A percentile compares a stretch with the other conserved stretches of the same genome.
Evolutionary conservation across 2,113 vertebrate genomes (phyloP).

Genomic region (Sphyrna mokarran): DNA sequence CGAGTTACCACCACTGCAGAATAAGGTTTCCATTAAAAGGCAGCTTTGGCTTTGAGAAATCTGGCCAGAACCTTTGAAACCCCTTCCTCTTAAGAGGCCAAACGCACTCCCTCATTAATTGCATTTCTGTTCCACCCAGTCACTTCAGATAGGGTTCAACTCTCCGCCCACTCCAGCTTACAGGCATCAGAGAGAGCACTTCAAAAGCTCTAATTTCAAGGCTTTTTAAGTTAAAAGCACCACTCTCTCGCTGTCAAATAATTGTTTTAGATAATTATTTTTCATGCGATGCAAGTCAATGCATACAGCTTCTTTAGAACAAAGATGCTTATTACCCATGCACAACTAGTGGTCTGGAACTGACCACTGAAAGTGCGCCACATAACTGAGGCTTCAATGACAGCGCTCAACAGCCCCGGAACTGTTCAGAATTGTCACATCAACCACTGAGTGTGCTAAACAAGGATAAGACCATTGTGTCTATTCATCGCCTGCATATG

Average conservation of each 20-base stretch:
- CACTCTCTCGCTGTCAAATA: not conserved
- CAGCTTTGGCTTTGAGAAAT: not conserved
- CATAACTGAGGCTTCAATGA: not conserved
- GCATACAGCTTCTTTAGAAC: not conserved
- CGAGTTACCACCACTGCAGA: not conserved
- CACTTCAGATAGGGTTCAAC: not conserved
- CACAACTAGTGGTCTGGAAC: not conserved
- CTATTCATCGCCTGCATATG: not conserved
- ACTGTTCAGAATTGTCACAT: not conserved
- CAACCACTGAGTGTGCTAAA: not conserved
- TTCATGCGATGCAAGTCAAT: not conserved
- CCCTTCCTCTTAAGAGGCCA: not conserved
- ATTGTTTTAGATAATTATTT: constrained; percentile 5
- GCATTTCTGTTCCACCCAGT: constrained; percentile 17
- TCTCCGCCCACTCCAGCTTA: not conserved
- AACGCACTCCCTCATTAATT: constrained; percentile 11
- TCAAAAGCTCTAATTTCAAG: not conserved
- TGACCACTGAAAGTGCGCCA: not conserved
- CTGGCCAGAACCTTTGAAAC: not conserved
- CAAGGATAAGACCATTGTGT: not conserved
- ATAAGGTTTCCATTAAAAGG: constrained; percentile 5
- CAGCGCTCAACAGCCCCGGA: not conserved
- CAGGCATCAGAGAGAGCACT: not conserved
- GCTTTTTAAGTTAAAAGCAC: constrained; percentile 2
- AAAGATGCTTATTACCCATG: not conserved